Conservation (phyloP, 2,113 vertebrate genomes). For the Eretmochelys imbricata region DNA sequence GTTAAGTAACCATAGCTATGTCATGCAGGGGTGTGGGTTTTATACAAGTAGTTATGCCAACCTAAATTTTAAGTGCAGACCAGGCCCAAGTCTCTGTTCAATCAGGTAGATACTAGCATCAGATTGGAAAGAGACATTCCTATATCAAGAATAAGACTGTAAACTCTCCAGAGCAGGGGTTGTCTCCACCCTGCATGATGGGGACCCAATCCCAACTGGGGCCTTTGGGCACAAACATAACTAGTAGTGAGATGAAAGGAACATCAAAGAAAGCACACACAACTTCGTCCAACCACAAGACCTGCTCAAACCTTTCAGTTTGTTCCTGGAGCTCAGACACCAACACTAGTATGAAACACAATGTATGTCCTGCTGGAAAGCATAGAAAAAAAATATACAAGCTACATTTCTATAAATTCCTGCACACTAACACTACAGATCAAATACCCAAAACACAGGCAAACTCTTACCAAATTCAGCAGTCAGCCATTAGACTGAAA, state of each 20-base stretch:
- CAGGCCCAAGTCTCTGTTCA: not conserved
- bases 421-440: fast-evolving
- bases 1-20: not conserved
- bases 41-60: not conserved
- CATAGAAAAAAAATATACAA: not conserved
- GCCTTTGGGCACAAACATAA: fast-evolving
- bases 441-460: fast-evolving
- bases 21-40: not conserved
- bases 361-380: not conserved
- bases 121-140: not conserved
- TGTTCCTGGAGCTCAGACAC: not conserved
- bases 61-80: not conserved
- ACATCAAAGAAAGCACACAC: not conserved
- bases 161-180: not conserved
- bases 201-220: too few relatives aligned
- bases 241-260: not conserved
- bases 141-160: too few relatives aligned
- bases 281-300: fast-evolving
- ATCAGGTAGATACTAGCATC: not conserved
- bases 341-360: fast-evolving
- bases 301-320: not conserved
- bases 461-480: fast-evolving
- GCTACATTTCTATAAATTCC: not conserved
- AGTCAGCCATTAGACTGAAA: fast-evolving
- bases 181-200: not conserved